phyloP scores from a whole-genome alignment of 1,140 invertebrate species.

The Epicauta chinensis region DNA sequence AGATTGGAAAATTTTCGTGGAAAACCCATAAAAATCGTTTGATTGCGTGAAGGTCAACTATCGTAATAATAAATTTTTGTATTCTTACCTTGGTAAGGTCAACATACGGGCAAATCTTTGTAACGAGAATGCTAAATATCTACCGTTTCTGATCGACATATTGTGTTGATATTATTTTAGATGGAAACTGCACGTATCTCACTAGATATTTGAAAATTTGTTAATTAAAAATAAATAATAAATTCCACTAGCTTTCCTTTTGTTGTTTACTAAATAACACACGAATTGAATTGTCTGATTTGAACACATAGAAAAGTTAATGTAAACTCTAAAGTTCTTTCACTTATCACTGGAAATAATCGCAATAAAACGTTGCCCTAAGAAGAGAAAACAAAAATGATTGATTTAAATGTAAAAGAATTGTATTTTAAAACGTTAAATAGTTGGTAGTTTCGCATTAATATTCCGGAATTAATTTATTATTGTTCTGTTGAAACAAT shows the following conservation, averaged over 20 bases:
- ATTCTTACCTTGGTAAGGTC: slow-evolving; percentile 22
- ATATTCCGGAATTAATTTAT: not conserved
- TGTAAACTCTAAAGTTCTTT: no score
- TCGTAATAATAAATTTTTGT: slow-evolving; percentile 5
- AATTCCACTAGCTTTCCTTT: no score
- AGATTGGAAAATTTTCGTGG: no score
- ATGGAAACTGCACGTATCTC: not conserved
- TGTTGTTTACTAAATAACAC: no score
- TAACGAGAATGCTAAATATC: slow-evolving; percentile 2
- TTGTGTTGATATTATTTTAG: not conserved
- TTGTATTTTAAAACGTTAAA: not conserved
- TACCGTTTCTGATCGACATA: not conserved
- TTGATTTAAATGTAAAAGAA: no score
- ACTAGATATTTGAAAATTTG: no score
- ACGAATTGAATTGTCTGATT: no score
- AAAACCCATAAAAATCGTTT: no score
- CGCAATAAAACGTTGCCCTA: no score
- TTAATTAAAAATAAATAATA: no score
- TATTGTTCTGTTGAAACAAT: not conserved
- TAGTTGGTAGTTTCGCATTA: not conserved
- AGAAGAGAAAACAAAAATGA: not conserved
- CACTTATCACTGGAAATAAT: no score
- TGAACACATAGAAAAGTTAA: no score
- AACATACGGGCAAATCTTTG: slow-evolving; percentile 19
- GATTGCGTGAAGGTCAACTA: slow-evolving; percentile 23